Evolutionary conservation across 2,113 vertebrate species (phyloP).

Genomic region (Trematocara stigmaticum): DNA sequence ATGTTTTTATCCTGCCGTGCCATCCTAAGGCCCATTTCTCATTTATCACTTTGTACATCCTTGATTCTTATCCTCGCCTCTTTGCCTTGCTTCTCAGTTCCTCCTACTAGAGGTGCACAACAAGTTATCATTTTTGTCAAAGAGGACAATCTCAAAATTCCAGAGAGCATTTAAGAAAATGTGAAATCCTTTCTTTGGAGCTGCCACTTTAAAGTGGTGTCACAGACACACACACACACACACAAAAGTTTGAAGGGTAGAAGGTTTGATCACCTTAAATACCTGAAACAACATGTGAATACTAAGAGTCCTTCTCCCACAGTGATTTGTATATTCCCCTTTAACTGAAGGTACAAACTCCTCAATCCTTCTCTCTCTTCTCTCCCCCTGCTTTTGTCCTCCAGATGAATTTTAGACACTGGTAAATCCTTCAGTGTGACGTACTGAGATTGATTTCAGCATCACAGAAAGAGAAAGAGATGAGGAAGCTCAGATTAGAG

Average conservation of each 20-base stretch:
- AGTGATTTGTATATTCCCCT: not conserved
- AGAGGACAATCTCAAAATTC: rapidly evolving
- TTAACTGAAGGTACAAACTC: not conserved
- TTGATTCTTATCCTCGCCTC: not conserved
- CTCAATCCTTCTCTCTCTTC: not conserved
- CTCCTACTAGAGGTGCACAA: not conserved
- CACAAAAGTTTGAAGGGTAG: not conserved
- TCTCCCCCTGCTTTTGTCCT: not conserved
- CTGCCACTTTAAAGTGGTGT: not conserved
- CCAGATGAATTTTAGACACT: not conserved
- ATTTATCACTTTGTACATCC: not conserved
- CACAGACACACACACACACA: not conserved
- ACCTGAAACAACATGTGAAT: not conserved
- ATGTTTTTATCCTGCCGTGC: not conserved
- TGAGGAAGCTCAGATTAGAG: not conserved
- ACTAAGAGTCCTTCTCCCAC: not conserved
- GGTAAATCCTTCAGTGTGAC: not conserved
- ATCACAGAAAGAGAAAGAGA: not conserved
- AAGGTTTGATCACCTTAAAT: not conserved
- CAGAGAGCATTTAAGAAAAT: not conserved
- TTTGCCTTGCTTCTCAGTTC: not conserved
- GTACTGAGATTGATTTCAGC: not conserved
- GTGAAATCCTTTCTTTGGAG: not conserved
- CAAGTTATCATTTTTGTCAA: rapidly evolving
- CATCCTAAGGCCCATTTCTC: not conserved